A percentile compares a stretch with the other conserved stretches of the same genome.
Conservation (phyloP, 2,888 invertebrate genomes). For the Drosophila meridionalis region DNA sequence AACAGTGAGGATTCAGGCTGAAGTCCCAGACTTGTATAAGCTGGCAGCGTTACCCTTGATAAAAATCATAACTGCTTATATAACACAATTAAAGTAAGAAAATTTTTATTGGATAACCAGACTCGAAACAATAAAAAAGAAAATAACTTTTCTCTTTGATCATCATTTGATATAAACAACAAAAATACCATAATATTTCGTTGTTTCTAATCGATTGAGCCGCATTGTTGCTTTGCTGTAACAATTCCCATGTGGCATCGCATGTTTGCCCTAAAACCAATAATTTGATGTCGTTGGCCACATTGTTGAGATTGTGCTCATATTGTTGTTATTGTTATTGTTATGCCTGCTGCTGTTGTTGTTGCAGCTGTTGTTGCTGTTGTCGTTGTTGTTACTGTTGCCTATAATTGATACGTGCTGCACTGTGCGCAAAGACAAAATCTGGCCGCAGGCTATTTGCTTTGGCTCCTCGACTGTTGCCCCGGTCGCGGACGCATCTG, state of each 20-base stretch:
- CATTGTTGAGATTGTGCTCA: slow-evolving; percentile 39
- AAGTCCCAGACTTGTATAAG: background rate
- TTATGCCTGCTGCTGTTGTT: too few relatives aligned
- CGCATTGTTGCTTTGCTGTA: slow-evolving; percentile 24
- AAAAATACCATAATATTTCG: background rate
- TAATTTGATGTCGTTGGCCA: slow-evolving; percentile 65
- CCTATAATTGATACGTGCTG: slow-evolving; percentile 79
- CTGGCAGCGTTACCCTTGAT: too few relatives aligned
- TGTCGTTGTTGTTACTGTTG: slow-evolving; percentile 40
- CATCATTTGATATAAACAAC: background rate
- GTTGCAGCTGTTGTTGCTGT: slow-evolving; percentile 6
- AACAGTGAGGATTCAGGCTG: background rate
- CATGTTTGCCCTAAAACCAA: slow-evolving; percentile 47
- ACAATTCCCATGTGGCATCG: slow-evolving; percentile 16
- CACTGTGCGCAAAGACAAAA: slow-evolving; percentile 79
- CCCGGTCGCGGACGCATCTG: slow-evolving; percentile 11
- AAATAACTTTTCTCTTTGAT: background rate
- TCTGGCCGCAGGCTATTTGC: slow-evolving; percentile 76
- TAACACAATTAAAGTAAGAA: too few relatives aligned
- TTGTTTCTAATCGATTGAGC: slow-evolving; percentile 21
- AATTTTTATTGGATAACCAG: too few relatives aligned
- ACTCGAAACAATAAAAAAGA: background rate
- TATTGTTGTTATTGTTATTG: slow-evolving; percentile 2
- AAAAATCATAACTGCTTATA: too few relatives aligned
- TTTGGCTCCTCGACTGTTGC: slow-evolving; percentile 54